phyloP scores from a whole-genome alignment of 30 jellyfish, hydroid and myxozoan species.

The Mastigias papua region DNA sequence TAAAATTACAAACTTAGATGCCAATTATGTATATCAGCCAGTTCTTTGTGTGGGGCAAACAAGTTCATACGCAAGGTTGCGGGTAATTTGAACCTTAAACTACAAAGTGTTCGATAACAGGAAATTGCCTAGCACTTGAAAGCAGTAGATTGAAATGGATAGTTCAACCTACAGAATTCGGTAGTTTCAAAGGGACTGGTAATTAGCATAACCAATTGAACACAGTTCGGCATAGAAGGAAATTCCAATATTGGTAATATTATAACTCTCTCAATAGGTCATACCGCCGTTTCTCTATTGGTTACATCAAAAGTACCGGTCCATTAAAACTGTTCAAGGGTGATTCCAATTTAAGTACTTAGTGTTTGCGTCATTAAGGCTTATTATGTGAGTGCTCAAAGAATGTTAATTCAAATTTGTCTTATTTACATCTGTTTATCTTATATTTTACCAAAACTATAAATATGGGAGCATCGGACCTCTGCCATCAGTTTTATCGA shows the following conservation, averaged over 20 bases:
- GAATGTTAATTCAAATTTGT: slow-evolving; percentile 20
- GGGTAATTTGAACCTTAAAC: too few species aligned
- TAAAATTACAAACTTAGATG: too few species aligned
- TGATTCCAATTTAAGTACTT: slow-evolving; percentile 40
- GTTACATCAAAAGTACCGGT: slow-evolving; percentile 30
- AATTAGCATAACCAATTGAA: slow-evolving; percentile 30
- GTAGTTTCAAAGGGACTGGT: slow-evolving; percentile 4
- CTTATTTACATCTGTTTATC: slow-evolving; percentile 1
- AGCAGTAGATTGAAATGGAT: neutral
- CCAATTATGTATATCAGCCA: too few species aligned
- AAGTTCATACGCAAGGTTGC: too few species aligned
- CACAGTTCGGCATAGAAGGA: slow-evolving; percentile 10
- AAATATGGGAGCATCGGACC: neutral
- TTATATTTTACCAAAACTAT: neutral
- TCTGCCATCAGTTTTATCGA: neutral
- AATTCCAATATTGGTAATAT: slow-evolving; percentile 49
- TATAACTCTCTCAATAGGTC: slow-evolving; percentile 1
- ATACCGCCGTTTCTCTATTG: slow-evolving; percentile 52
- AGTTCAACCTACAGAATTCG: slow-evolving; percentile 28
- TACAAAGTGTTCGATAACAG: slow-evolving; percentile 5
- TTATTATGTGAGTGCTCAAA: slow-evolving; percentile 7
- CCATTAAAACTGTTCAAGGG: slow-evolving; percentile 37
- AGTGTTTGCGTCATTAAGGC: slow-evolving; percentile 51
- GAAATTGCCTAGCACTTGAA: slow-evolving; percentile 20
- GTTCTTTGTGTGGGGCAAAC: too few species aligned